These are phyloP conservation scores for Syrrhaptes paradoxus DNA, from an alignment of 2,113 vertebrate genomes.

Conservation along the genomic window DNA sequence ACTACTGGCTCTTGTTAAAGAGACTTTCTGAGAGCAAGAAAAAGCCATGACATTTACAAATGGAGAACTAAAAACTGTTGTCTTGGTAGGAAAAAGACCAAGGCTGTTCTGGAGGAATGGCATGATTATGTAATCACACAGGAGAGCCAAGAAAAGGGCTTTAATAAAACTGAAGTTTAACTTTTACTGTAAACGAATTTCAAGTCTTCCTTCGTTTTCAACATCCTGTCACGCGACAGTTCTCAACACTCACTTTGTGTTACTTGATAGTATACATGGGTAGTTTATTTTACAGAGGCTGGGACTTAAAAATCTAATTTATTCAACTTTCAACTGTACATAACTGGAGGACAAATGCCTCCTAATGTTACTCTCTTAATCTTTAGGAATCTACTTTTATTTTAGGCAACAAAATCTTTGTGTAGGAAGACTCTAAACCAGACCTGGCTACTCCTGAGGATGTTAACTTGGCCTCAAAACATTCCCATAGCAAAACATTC, in stretches of 20 bases:
- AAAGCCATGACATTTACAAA: not conserved
- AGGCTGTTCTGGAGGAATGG: not conserved
- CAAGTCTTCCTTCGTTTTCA: not conserved
- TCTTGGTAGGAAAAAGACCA: not conserved
- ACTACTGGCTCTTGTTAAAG: not conserved
- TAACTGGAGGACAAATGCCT: slow-evolving; percentile 13
- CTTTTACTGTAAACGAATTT: not conserved
- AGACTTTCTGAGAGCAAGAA: not conserved
- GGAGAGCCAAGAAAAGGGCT: not conserved
- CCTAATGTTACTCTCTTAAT: not conserved
- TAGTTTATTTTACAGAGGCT: not conserved
- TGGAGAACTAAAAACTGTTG: not conserved
- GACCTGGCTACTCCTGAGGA: not conserved
- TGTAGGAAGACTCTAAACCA: not conserved
- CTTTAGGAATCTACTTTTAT: not conserved
- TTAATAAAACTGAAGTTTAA: slow-evolving; percentile 9
- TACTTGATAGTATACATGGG: not conserved
- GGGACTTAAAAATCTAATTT: slow-evolving; percentile 1
- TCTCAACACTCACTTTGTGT: not conserved
- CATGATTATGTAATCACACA: not conserved
- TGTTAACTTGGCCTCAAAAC: not conserved
- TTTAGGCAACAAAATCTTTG: not conserved
- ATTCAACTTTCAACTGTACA: not conserved
- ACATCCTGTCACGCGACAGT: not conserved
- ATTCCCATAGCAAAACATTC: not conserved